Percentiles rank a stretch among this genome's conserved stretches.
Evolutionary conservation across 1,140 invertebrate species (phyloP).

Genomic region (Scaptomyza graminum): DNA sequence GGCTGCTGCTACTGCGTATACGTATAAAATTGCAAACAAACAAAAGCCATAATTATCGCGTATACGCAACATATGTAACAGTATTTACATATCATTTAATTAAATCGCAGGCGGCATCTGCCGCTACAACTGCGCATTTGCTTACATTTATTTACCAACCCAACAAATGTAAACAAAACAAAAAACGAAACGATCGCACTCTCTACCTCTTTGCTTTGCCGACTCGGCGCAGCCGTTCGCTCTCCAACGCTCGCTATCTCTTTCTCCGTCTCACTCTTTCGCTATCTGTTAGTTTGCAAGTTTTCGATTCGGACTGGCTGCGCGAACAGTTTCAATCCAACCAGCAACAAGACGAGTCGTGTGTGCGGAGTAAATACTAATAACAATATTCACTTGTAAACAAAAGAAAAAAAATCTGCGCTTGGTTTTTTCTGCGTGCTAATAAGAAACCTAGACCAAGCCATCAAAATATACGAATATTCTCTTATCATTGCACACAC

Average conservation of each 20-base stretch:
- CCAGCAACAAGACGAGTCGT: constrained; percentile 5
- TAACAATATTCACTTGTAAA: constrained; percentile 7
- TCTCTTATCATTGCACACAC: constrained; percentile 5
- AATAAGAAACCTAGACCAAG: not conserved
- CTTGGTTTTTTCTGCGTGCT: constrained; percentile 6
- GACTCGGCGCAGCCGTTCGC: no score
- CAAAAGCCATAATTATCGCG: constrained; percentile 3
- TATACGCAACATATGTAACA: not conserved
- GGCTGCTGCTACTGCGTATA: not conserved
- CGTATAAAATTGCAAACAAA: not conserved
- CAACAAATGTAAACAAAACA: constrained; percentile 35
- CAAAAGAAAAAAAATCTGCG: constrained; percentile 16
- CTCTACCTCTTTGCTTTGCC: no score
- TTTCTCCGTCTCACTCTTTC: not conserved
- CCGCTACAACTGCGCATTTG: constrained; percentile 31
- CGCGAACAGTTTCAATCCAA: not conserved
- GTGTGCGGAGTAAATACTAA: constrained; percentile 3
- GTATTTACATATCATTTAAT: constrained; percentile 5
- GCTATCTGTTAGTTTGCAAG: not conserved
- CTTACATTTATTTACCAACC: constrained; percentile 34
- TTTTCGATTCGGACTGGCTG: not conserved
- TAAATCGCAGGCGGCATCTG: constrained; percentile 1
- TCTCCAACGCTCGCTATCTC: not conserved
- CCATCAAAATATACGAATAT: not conserved
- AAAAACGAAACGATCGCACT: not conserved